Evolutionary conservation across 2,797 vertebrate species (phyloP), one percentile per base, ranked within the genome.

Genomic region (Hyperoplus immaculatus): DNA sequence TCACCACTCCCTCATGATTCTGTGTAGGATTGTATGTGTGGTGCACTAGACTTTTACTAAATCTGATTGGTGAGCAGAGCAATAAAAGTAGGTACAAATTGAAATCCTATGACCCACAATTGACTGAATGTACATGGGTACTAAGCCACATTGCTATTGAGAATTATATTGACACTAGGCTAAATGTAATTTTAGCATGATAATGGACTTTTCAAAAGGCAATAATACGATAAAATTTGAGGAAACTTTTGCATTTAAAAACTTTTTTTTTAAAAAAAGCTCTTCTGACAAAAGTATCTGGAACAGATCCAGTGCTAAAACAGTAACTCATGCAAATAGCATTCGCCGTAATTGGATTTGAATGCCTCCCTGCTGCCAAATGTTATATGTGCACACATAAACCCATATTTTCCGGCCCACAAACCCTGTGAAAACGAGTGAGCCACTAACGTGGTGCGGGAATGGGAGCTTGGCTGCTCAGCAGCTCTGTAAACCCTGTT

Each of bases 321-420:
- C 92, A 90, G 89, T 89, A 94, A 94, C 87, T 92, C 91, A 92
- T 93, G 91, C 91, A 92, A 92, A 93, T 89, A 92, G 89, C 90
- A 83, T 92, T 91, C 58, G 59, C 81, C 53, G 69, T 94, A 94
- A 94, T 93, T 94, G 91, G 93, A 94, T 95, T 93, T 94, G 92
- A 95, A 93, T 92, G 91, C 87, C 87, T 93, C 90, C 89, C 88
- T 81, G 87, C 87, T 94, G 92, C 92, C 92, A 93, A 94, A 94
- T 91, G 93, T 90, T 94, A 90, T 94, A 92, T 88, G 84, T 88
- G 90, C 90, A 89, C 91, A 93, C 92, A 93, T 92, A 94, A 94
- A 93, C 88, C 89, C 89, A 89, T 90, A 93, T 94, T 94, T 93
- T 94, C 92, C 89, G 75, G 92, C 92, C 92, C 92, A 93, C 89